Conservation (phyloP, 2,113 vertebrate genomes). For the Potamarius usumacintae region DNA sequence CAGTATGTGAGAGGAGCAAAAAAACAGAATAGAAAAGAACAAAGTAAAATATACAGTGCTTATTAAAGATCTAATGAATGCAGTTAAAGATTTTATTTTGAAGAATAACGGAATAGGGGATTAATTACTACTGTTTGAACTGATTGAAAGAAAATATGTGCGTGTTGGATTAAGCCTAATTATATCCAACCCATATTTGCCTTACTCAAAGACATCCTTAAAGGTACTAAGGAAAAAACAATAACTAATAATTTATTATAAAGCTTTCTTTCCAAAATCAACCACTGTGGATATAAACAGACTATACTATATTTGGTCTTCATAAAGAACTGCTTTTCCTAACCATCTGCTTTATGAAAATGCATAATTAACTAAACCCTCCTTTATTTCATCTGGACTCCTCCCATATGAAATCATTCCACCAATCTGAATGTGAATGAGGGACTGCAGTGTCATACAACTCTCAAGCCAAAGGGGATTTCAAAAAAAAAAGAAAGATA, state of each 20-base stretch:
- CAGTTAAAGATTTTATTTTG: conserved; percentile 71
- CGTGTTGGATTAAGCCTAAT: conserved; percentile 65
- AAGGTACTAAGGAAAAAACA: conserved; percentile 46
- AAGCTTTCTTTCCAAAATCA: background rate
- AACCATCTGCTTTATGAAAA: conserved; percentile 21
- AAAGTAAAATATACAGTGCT: conserved; percentile 68
- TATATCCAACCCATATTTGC: conserved; percentile 73
- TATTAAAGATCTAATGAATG: conserved; percentile 74
- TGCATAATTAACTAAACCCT: conserved; percentile 25
- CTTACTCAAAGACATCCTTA: conserved; percentile 67
- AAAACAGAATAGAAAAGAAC: conserved; percentile 54
- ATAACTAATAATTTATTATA: conserved; percentile 44
- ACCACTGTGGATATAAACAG: background rate
- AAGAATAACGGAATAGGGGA: conserved; percentile 70
- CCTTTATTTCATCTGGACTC: conserved; percentile 29
- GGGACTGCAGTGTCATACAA: conserved; percentile 45
- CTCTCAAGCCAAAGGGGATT: conserved; percentile 44
- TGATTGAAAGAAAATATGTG: conserved; percentile 72
- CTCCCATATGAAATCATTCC: conserved; percentile 32
- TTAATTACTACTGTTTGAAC: conserved; percentile 74
- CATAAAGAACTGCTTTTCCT: background rate
- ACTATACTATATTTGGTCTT: background rate
- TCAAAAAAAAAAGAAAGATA: background rate
- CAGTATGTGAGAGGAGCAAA: conserved; percentile 31
- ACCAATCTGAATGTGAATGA: conserved; percentile 43